Conservation (phyloP, 1,140 invertebrate species). For the Aphaenogaster floridana region DNA sequence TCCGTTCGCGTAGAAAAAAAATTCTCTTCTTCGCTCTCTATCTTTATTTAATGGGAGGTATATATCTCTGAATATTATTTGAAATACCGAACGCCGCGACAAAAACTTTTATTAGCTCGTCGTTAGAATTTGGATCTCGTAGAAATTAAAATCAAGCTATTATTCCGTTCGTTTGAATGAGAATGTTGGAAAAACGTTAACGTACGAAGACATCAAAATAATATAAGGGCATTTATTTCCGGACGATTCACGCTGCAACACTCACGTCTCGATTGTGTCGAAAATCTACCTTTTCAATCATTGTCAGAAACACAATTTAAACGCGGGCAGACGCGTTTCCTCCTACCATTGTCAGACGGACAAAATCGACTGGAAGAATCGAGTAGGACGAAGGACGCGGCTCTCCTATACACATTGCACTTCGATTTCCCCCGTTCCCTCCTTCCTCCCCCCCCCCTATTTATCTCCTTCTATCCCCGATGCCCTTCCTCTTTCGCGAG, state of each 20-base stretch:
- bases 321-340: constrained; percentile 38
- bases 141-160: constrained; percentile 6
- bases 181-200: neutral
- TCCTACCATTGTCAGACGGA: constrained; percentile 47
- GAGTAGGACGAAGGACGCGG: constrained; percentile 40
- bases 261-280: constrained; percentile 22
- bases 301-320: constrained; percentile 61
- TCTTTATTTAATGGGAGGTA: neutral
- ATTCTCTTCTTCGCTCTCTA: neutral
- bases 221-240: constrained; percentile 27
- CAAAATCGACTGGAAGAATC: constrained; percentile 62
- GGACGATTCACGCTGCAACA: neutral
- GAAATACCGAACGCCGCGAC: neutral
- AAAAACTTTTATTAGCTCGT: neutral
- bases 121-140: constrained; percentile 3
- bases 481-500: neutral
- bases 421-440: constrained; percentile 19
- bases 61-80: neutral
- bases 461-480: neutral
- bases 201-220: neutral
- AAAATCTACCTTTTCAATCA: constrained; percentile 61
- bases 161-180: neutral
- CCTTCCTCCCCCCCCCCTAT: neutral
- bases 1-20: neutral
- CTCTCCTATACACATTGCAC: neutral